Evolutionary conservation across 1,140 invertebrate species (phyloP).

Genomic region (Zaprionus africanus): DNA sequence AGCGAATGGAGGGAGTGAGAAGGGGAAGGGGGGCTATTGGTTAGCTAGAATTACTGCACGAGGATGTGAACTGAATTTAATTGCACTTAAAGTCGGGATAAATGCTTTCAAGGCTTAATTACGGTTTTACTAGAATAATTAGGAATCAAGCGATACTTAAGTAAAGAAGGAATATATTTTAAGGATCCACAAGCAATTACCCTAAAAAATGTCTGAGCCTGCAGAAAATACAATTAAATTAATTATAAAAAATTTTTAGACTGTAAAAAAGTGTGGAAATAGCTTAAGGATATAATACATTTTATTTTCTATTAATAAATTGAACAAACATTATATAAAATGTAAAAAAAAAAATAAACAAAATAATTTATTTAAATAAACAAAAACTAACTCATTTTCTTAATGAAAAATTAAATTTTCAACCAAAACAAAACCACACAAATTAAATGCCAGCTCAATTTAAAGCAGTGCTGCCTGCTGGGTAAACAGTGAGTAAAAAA

Average conservation of each 20-base stretch:
- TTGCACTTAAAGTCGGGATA: background rate
- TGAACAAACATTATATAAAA: background rate
- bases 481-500: constrained; percentile 25
- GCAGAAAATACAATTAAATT: too few relatives aligned
- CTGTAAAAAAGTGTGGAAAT: too few relatives aligned
- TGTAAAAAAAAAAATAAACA: constrained; percentile 10
- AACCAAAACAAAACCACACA: background rate
- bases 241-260: too few relatives aligned
- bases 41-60: background rate
- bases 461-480: constrained; percentile 32
- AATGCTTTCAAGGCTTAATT: background rate
- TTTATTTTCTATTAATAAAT: background rate
- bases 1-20: too few relatives aligned
- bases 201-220: too few relatives aligned
- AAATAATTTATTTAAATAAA: too few relatives aligned
- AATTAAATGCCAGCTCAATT: constrained; percentile 25
- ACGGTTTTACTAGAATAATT: background rate
- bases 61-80: constrained; percentile 4
- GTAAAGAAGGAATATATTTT: background rate
- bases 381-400: too few relatives aligned
- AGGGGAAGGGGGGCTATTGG: background rate
- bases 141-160: background rate
- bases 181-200: rapidly evolving
- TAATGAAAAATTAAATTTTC: too few relatives aligned
- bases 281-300: too few relatives aligned